These are phyloP conservation scores for Philotrypesis tridentata DNA, from an alignment of 1,140 invertebrate genomes.

Conservation along the genomic window DNA sequence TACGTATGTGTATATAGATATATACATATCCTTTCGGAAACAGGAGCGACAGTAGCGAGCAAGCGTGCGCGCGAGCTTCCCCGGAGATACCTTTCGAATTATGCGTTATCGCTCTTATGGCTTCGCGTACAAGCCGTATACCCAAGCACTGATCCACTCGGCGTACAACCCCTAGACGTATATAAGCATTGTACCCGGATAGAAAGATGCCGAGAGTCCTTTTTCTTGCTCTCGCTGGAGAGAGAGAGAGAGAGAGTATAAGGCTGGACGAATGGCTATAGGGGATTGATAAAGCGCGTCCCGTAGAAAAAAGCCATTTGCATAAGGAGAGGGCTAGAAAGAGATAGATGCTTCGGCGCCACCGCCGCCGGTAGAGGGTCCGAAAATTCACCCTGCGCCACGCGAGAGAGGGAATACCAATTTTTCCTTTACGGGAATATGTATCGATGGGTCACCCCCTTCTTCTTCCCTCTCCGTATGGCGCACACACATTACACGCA, in stretches of 20 bases:
- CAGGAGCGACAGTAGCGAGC: neutral
- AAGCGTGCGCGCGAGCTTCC: neutral
- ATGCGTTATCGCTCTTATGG: slow-evolving; percentile 30
- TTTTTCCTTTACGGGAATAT: slow-evolving; percentile 26
- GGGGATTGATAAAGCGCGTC: slow-evolving; percentile 45
- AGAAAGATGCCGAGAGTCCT: neutral
- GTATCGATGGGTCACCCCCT: slow-evolving; percentile 20
- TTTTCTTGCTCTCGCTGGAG: neutral
- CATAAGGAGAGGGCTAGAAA: slow-evolving; percentile 38
- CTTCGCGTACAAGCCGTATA: neutral
- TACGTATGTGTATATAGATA: too few species aligned
- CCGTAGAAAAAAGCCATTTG: slow-evolving; percentile 29
- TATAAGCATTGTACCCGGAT: neutral
- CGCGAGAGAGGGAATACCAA: neutral
- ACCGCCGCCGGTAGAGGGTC: neutral
- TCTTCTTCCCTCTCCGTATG: too few species aligned
- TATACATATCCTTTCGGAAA: slow-evolving; percentile 39
- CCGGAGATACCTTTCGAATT: slow-evolving; percentile 29
- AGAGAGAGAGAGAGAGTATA: neutral
- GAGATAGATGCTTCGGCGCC: neutral
- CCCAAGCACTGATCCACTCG: neutral
- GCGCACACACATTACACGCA: too few species aligned
- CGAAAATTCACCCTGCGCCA: neutral
- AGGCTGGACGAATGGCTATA: slow-evolving; percentile 11
- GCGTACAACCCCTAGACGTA: neutral